Conservation (phyloP, 92 coral and sea anemone species). For the Micromussa lordhowensis region DNA sequence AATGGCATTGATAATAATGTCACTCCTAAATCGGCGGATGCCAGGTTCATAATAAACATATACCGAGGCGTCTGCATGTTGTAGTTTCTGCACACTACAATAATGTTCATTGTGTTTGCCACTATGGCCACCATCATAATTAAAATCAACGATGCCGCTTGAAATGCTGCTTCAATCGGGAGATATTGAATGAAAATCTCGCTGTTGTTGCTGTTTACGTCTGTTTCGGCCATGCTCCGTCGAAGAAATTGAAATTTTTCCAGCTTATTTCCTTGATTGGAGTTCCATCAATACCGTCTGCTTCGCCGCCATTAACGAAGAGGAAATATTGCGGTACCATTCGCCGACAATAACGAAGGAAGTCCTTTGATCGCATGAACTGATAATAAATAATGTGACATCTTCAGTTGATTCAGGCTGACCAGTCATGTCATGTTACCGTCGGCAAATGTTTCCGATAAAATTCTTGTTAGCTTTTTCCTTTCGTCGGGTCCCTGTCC, state of each 20-base stretch:
- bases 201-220: neutral
- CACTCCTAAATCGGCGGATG: constrained; percentile 86
- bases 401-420: neutral
- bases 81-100: constrained; percentile 77
- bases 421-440: constrained; percentile 8
- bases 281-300: neutral
- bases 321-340: neutral
- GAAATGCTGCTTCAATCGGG: constrained; percentile 50
- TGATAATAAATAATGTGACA: neutral
- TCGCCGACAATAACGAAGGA: neutral
- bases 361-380: constrained; percentile 9
- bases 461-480: neutral
- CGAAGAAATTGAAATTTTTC: neutral
- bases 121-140: constrained; percentile 77
- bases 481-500: neutral
- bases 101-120: constrained; percentile 73
- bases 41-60: constrained; percentile 86
- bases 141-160: constrained; percentile 62
- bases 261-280: constrained; percentile 9
- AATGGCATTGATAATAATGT: constrained; percentile 87
- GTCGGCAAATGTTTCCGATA: neutral
- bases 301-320: neutral
- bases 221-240: constrained; percentile 3
- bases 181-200: constrained; percentile 12
- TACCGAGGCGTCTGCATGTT: constrained; percentile 90